Percentiles rank a stretch among this genome's conserved stretches.
Conservation (phyloP, 2,888 invertebrate species). For the Cheiracanthium punctorium region DNA sequence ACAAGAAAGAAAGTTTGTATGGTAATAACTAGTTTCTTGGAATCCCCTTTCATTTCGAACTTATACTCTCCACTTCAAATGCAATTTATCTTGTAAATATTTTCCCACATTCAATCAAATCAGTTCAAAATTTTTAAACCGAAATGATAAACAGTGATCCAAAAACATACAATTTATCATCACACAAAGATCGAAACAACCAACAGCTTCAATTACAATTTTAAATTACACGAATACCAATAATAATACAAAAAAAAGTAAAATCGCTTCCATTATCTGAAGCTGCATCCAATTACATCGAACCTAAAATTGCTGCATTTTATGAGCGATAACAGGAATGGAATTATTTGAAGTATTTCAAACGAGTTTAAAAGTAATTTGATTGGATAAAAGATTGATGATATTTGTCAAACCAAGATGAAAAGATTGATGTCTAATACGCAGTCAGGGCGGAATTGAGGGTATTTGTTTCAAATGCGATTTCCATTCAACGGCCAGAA, state of each 20-base stretch:
- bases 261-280: background rate
- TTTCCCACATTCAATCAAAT: too few species aligned
- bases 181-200: background rate
- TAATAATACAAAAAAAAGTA: background rate
- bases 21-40: too few species aligned
- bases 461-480: background rate
- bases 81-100: too few species aligned
- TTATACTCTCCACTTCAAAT: too few species aligned
- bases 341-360: background rate
- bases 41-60: too few species aligned
- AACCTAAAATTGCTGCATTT: background rate
- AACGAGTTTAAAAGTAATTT: background rate
- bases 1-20: too few species aligned
- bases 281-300: background rate
- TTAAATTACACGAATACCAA: background rate
- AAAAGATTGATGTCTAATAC: background rate
- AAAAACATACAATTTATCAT: background rate
- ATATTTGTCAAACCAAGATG: background rate
- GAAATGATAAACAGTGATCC: background rate
- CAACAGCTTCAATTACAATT: background rate
- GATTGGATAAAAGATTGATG: conserved; percentile 5
- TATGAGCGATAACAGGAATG: background rate
- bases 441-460: background rate
- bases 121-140: background rate
- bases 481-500: background rate